Conservation (phyloP, 2,888 invertebrate species). For the Lordiphosa fenestrarum region DNA sequence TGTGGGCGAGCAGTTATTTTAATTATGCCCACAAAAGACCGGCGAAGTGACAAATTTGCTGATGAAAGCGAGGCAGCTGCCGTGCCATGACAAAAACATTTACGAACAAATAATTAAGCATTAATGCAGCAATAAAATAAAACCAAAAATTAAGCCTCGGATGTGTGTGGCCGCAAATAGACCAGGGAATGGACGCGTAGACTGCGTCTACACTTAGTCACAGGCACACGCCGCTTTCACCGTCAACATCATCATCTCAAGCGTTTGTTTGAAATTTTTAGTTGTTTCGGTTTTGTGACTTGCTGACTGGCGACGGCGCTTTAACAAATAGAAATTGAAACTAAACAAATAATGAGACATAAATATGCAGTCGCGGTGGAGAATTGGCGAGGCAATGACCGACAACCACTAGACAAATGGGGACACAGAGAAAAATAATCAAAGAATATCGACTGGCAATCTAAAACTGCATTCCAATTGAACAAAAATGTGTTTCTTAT, state of each 20-base stretch:
- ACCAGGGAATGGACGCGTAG: slow-evolving; percentile 1
- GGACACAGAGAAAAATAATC: slow-evolving; percentile 6
- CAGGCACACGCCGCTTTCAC: slow-evolving; percentile 7
- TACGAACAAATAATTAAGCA: slow-evolving; percentile 20
- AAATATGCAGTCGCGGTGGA: slow-evolving; percentile 61
- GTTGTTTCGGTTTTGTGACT: slow-evolving; percentile 46
- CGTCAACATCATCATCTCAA: slow-evolving; percentile 54
- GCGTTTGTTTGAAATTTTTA: slow-evolving; percentile 26
- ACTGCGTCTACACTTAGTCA: slow-evolving; percentile 9
- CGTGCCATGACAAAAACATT: slow-evolving; percentile 20
- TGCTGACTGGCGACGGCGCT: slow-evolving; percentile 13
- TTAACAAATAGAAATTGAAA: slow-evolving; percentile 67
- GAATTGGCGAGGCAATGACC: slow-evolving; percentile 47
- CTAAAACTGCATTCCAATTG: slow-evolving; percentile 1
- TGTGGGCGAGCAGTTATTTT: slow-evolving; percentile 58
- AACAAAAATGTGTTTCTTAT: neutral
- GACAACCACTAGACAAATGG: neutral
- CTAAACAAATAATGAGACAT: slow-evolving; percentile 74
- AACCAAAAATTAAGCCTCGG: slow-evolving; percentile 11
- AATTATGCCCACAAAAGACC: slow-evolving; percentile 45
- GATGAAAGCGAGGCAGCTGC: slow-evolving; percentile 35
- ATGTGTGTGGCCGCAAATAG: slow-evolving; percentile 2
- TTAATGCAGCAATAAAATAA: slow-evolving; percentile 33
- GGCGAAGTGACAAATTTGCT: slow-evolving; percentile 18
- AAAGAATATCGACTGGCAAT: slow-evolving; percentile 4